phyloP scores from a whole-genome alignment of 2,888 invertebrate genomes.

The Lepidochrysops patricia region DNA sequence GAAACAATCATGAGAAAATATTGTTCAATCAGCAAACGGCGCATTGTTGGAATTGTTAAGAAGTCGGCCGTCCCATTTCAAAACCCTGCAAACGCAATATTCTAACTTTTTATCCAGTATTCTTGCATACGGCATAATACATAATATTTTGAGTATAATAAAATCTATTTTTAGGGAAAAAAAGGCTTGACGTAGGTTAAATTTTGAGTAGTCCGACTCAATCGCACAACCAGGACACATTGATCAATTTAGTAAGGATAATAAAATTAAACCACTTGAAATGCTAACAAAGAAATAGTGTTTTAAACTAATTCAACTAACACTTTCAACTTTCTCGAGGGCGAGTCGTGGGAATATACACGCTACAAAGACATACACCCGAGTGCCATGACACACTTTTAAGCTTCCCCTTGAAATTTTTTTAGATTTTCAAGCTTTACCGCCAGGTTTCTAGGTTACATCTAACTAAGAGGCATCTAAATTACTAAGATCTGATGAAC shows the following conservation, averaged over 20 bases:
- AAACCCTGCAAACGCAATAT: constrained; percentile 3
- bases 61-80: constrained; percentile 8
- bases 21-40: constrained; percentile 17
- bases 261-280: not conserved
- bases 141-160: too few species aligned
- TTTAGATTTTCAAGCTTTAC: constrained; percentile 6
- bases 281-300: constrained; percentile 15
- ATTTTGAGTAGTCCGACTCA: too few species aligned
- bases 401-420: constrained; percentile 18
- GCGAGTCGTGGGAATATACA: constrained; percentile 22
- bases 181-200: too few species aligned
- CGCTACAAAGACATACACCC: constrained; percentile 21
- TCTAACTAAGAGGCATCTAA: not conserved
- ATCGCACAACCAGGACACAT: too few species aligned
- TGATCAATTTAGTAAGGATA: not conserved
- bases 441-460: not conserved
- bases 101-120: not conserved
- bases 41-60: constrained; percentile 12
- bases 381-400: constrained; percentile 25
- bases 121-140: too few species aligned
- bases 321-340: constrained; percentile 15
- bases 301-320: constrained; percentile 18
- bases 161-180: too few species aligned
- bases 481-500: not conserved
- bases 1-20: constrained; percentile 23